Conservation (phyloP, 2,113 vertebrate genomes). For the Numenius arquata region DNA sequence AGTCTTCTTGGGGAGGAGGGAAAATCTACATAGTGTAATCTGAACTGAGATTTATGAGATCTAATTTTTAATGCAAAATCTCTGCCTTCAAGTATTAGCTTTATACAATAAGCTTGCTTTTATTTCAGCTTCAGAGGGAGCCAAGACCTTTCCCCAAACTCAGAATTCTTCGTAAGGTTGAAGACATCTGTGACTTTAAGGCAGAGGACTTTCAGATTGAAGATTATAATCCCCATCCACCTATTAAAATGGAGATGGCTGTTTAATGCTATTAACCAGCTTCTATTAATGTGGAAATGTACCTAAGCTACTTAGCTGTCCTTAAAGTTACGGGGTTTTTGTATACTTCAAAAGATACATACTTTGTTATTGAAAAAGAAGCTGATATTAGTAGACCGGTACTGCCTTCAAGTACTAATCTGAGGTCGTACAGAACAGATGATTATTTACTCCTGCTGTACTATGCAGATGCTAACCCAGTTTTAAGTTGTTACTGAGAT, state of each 20-base stretch:
- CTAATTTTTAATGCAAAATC: not conserved
- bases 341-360: not conserved
- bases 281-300: not conserved
- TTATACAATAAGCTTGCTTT: not conserved
- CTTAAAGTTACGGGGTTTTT: not conserved
- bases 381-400: not conserved
- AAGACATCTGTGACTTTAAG: constrained; percentile 84
- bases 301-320: not conserved
- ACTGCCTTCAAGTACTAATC: not conserved
- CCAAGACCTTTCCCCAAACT: constrained; percentile 91
- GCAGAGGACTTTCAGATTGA: constrained; percentile 91
- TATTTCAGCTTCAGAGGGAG: constrained; percentile 87
- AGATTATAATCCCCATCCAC: constrained; percentile 89
- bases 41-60: not conserved
- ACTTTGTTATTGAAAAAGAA: not conserved
- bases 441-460: not conserved
- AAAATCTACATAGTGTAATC: not conserved
- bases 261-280: constrained; percentile 68
- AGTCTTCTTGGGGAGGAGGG: not conserved
- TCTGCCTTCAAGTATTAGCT: not conserved
- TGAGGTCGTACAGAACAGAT: not conserved
- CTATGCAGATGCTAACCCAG: not conserved
- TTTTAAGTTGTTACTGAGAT: not conserved
- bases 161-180: constrained; percentile 86
- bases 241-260: constrained; percentile 98